A percentile compares a stretch with the other conserved stretches of the same genome.
phyloP scores from a whole-genome alignment of 2,113 vertebrate species.

The Probosciger aterrimus region DNA sequence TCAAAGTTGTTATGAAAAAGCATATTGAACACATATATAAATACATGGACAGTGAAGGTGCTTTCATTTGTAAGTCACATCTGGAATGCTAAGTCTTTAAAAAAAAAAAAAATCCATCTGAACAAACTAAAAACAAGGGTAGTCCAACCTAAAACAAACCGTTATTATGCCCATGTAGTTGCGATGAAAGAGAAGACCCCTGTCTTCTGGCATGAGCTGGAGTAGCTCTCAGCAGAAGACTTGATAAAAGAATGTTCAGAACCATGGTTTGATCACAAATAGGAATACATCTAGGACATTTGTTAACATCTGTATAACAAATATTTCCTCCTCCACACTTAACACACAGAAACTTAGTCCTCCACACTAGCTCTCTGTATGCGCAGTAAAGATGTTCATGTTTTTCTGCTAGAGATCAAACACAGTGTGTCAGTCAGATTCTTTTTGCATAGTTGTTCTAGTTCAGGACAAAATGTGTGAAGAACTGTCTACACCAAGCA shows the following conservation, averaged over 20 bases:
- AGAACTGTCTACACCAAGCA: background rate
- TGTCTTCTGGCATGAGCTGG: slow-evolving; percentile 51
- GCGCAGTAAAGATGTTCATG: background rate
- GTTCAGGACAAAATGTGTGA: background rate
- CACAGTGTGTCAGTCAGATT: background rate
- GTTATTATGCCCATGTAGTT: background rate
- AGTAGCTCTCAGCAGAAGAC: slow-evolving; percentile 37
- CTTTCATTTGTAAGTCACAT: no score
- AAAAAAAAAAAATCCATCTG: no score
- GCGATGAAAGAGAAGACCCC: slow-evolving; percentile 29
- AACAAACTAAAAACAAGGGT: background rate
- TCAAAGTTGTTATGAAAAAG: no score
- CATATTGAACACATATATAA: no score
- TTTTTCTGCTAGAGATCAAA: background rate
- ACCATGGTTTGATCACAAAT: background rate
- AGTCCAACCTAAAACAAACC: background rate
- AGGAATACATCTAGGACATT: background rate
- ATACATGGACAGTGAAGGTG: no score
- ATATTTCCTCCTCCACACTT: background rate
- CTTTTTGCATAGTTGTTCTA: background rate
- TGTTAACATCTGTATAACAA: background rate
- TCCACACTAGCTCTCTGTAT: background rate
- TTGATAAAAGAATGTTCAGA: background rate
- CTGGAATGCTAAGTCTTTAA: no score
- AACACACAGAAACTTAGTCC: background rate